Base-by-base conservation (phyloP, 2,888 invertebrate species). In the Aphodius granarius region DNA sequence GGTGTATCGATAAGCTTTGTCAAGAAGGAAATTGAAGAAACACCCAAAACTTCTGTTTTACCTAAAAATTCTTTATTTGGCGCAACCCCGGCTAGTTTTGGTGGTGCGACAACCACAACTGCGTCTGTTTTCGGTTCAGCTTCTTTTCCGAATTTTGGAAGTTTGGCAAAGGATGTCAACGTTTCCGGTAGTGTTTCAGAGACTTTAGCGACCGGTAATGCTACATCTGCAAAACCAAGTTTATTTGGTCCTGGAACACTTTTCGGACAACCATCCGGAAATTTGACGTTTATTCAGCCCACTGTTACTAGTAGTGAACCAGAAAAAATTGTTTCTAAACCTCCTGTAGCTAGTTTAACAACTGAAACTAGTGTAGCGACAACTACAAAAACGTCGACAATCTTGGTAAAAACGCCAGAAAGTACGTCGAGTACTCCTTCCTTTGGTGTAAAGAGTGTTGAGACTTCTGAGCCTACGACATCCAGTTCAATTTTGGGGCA, bases 401-500 rank as follows among this genome's bases (percentile, higher is more conserved):
- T 63, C 66, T 63, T 63, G 66, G 15, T 76, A 63, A 68, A 78
- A 17, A 71, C 74, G 70, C 72, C 78, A 66, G 75, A 78, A 65
- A 65, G 71, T 63, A 65, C 79, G 1, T 70, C 72, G 63, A 63
- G 65, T 66, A 21, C 64, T 71, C 68, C 71, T 64, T 70, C 75
- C 13, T 77, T 72, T 66, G 64, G 75, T 75, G 74, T 23, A 19
- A 63, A 63, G 70, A 18, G 66, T 75, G 68, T 77, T 74, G 70
- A 68, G 19, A 65, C 74, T 9, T 64, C 76, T 21, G 72, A 75
- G 63, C 65, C 74, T 20, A 71, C 68, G 18, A 80, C 83, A 3
- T 83, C 83, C 76, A 70, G 83, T 1, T 84, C 86, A 0, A 63
- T 73, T 16, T 77, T 78, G 71, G 78, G 76, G 21, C 72, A 22